phyloP scores from a whole-genome alignment of 35 echinoderm and acorn worm genomes.

The Eucidaris tribuloides region DNA sequence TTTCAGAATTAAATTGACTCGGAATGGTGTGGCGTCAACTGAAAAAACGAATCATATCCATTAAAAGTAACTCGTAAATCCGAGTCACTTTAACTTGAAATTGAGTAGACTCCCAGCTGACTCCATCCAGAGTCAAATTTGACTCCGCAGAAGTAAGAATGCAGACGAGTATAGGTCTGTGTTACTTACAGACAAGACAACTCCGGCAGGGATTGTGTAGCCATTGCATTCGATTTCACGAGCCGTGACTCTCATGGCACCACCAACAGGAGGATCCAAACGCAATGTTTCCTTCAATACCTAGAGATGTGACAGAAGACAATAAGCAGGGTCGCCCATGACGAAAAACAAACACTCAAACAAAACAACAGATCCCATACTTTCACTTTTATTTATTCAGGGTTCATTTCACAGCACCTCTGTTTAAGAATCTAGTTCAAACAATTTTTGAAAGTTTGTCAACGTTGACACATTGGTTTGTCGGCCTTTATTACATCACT shows the following conservation, averaged over 20 bases:
- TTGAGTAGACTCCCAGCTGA: too few species aligned
- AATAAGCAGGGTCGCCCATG: too few species aligned
- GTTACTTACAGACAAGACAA: conserved; percentile 38
- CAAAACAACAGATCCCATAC: not conserved
- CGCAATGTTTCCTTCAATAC: conserved; percentile 63
- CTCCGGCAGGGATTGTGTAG: conserved; percentile 27
- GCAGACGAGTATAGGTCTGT: too few species aligned
- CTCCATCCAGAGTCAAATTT: too few species aligned
- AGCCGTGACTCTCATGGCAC: not conserved
- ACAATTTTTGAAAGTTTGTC: not conserved
- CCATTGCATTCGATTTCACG: conserved; percentile 5
- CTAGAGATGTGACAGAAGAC: not conserved
- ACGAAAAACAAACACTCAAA: not conserved
- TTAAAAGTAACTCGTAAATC: too few species aligned
- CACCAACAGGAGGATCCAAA: conserved; percentile 41
- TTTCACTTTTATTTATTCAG: not conserved
- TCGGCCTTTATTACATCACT: too few species aligned
- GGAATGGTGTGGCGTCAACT: too few species aligned
- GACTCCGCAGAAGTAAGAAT: too few species aligned
- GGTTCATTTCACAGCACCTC: not conserved
- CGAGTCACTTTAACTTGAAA: too few species aligned
- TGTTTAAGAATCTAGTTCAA: not conserved
- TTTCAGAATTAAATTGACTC: too few species aligned
- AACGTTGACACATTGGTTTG: not conserved
- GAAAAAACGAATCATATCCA: too few species aligned